Base-by-base conservation (phyloP, 2,888 invertebrate genomes). In the Caenorhabditis doughertyi region DNA sequence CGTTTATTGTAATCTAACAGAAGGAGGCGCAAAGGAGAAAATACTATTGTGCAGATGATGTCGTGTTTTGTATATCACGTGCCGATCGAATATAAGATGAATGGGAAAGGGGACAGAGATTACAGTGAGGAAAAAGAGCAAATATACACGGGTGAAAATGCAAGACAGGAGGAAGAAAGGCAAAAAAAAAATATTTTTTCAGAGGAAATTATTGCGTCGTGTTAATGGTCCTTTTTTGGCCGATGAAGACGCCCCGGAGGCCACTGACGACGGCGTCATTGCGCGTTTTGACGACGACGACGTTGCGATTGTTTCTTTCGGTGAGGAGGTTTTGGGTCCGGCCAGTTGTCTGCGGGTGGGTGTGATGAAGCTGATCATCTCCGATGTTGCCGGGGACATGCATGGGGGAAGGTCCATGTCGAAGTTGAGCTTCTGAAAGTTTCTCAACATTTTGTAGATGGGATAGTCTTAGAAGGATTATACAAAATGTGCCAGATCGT, bases 321-420 rank as follows among this genome's bases (percentile, higher is more conserved):
- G 81, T 7, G 81, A 81, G 21, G 81, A 81, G 16, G 81, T 81
- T 16, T 68, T 81, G 25, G 81, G 81, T 8, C 81, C 81, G 32
- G 21, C 55, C 13, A 42, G 21, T 23, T 35, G 73, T 68, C 44
- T 49, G 7, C 80, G 53, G 18, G 70, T 71, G 16, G 81, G 74
- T 4, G 81, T 81, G 42, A 81, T 81, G 53, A 81, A 81, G n/a
- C 74, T 76, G 53, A 81, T 53, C 21, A 64, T 65, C 58, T 81
- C 81, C 16, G 81, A 70, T 3, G 73, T 76, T 2, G 39, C 74
- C 2, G 81, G 81, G 0, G 81, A 81, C 64, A 70, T 62, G 21
- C 81, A 81, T 0, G 71, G 64, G 1, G 81, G 74, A 3, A 81
- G 74, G 9, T 68, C 73, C 11, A 18, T 18, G 9, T 76, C 81